These are phyloP conservation scores for Oryzias celebensis DNA, from an alignment of 2,113 vertebrate genomes.

Conservation along the genomic window DNA sequence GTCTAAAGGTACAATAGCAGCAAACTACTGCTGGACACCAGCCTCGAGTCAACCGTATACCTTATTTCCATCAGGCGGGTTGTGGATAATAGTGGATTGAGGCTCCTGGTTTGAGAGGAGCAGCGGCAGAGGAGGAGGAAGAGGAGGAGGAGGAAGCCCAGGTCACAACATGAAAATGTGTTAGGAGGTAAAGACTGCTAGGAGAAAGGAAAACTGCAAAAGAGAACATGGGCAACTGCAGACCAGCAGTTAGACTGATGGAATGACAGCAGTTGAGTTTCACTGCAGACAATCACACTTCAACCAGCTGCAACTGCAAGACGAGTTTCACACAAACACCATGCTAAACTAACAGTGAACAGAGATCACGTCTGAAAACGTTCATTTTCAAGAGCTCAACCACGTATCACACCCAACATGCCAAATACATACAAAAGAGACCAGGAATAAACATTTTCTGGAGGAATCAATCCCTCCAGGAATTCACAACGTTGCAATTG, in stretches of 20 bases:
- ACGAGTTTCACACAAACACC: too few species aligned
- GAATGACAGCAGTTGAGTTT: not conserved
- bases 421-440: too few species aligned
- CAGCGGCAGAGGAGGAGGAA: slow-evolving; percentile 59
- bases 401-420: too few species aligned
- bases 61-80: slow-evolving; percentile 98
- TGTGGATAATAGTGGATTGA: slow-evolving; percentile 99
- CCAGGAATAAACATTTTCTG: too few species aligned
- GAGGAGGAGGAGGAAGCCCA: slow-evolving; percentile 69
- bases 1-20: slow-evolving; percentile 11
- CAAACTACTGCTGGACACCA: slow-evolving; percentile 16
- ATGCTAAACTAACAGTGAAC: too few species aligned
- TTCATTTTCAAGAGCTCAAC: too few species aligned
- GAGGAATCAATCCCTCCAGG: too few species aligned
- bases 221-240: too few species aligned
- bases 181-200: slow-evolving; percentile 58
- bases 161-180: slow-evolving; percentile 72
- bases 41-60: slow-evolving; percentile 80
- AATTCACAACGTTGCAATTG: not conserved
- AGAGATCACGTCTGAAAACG: too few species aligned
- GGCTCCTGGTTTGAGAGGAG: slow-evolving; percentile 90
- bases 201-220: slow-evolving; percentile 20
- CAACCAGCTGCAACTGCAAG: too few species aligned
- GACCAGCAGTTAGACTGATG: not conserved
- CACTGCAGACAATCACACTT: too few species aligned